Evolutionary conservation across 2,113 vertebrate species (phyloP).

Genomic region (Pelvicachromis taeniatus): DNA sequence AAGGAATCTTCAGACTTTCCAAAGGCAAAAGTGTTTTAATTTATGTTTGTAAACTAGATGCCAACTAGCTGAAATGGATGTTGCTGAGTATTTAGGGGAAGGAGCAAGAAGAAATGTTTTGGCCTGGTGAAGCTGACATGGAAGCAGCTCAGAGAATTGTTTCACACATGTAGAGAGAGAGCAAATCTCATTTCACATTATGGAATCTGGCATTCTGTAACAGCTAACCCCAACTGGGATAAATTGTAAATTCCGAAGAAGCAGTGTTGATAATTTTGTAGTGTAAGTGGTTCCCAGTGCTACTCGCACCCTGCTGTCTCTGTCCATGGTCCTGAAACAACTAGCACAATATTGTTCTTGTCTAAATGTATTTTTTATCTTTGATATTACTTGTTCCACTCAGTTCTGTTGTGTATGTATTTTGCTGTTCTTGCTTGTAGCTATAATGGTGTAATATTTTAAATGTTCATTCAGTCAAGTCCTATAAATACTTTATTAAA

Average conservation of each 20-base stretch:
- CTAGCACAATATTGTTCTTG: not conserved
- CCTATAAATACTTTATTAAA: not conserved
- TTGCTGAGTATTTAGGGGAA: not conserved
- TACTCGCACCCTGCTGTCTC: not conserved
- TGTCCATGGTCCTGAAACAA: conserved; percentile 6
- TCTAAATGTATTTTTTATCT: not conserved
- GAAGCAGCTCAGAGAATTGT: not conserved
- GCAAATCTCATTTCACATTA: not conserved
- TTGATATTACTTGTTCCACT: not conserved
- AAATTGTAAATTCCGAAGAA: not conserved
- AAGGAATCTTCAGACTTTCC: not conserved
- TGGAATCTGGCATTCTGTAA: not conserved
- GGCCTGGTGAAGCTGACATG: not conserved
- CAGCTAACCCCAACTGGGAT: not conserved
- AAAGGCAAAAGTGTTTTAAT: not conserved
- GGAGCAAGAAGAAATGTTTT: not conserved
- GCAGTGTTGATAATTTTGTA: not conserved
- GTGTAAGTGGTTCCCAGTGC: not conserved
- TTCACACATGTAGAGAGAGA: not conserved
- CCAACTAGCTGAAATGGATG: not conserved
- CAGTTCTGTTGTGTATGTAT: accelerated
- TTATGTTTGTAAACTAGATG: accelerated
- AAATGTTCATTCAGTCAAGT: not conserved
- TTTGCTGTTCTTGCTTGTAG: not conserved
- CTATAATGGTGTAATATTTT: not conserved